Conservation (phyloP, 1,140 invertebrate species). For the Bombus fervidus region DNA sequence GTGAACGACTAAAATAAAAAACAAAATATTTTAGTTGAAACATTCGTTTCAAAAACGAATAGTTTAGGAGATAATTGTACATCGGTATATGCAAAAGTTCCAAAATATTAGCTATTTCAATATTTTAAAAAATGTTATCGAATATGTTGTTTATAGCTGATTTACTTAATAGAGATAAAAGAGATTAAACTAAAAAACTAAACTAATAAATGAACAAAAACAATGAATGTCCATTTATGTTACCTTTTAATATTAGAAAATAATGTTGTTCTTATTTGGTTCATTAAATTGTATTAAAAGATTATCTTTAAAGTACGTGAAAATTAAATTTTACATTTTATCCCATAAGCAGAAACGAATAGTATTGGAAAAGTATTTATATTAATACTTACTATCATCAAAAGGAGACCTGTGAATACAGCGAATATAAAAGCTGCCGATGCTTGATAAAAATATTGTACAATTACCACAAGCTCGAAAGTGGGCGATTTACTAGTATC, state of each 20-base stretch:
- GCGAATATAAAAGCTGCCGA: slow-evolving; percentile 22
- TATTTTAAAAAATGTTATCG: background rate
- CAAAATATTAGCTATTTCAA: background rate
- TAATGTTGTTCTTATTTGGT: background rate
- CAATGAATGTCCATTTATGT: background rate
- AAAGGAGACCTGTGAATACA: slow-evolving; percentile 28
- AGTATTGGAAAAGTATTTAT: background rate
- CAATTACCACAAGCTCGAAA: slow-evolving; percentile 50
- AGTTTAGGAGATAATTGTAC: too few relatives aligned
- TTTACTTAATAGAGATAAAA: background rate
- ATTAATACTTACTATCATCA: slow-evolving; percentile 48
- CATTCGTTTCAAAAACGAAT: too few relatives aligned
- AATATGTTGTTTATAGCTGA: too few relatives aligned
- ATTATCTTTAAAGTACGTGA: background rate
- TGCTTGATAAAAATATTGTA: slow-evolving; percentile 36
- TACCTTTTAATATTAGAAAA: background rate
- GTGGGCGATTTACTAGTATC: slow-evolving; percentile 36
- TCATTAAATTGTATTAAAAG: background rate
- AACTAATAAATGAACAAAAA: too few relatives aligned
- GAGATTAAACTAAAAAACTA: background rate
- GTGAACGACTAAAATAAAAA: too few relatives aligned
- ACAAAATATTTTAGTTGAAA: too few relatives aligned
- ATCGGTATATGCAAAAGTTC: too few relatives aligned
- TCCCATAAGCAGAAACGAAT: too few relatives aligned
- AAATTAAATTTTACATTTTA: background rate